Evolutionary conservation across 2,888 invertebrate genomes (phyloP).

Genomic region (Amitus sp.): DNA sequence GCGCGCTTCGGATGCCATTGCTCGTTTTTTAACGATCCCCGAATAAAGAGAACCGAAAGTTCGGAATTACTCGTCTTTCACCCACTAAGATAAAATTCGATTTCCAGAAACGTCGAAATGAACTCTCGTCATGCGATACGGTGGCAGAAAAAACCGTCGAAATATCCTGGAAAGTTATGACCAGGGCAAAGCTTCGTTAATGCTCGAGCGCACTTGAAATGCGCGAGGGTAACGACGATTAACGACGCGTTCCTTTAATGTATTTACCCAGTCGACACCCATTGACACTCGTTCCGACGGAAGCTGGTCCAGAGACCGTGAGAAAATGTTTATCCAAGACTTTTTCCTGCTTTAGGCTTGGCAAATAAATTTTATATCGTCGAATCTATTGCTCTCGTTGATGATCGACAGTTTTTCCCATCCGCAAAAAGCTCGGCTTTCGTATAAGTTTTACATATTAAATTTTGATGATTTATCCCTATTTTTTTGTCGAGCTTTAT

Average conservation of each 20-base stretch:
- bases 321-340: too few species aligned
- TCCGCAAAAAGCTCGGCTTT: too few species aligned
- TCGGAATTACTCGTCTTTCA: too few species aligned
- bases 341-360: too few species aligned
- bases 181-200: not conserved
- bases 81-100: too few species aligned
- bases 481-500: too few species aligned
- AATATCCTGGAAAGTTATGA: not conserved
- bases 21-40: not conserved
- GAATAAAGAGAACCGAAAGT: not conserved
- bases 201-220: not conserved
- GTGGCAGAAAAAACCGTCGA: not conserved
- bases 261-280: slow-evolving; percentile 55
- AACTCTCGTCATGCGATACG: not conserved
- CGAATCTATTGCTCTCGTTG: too few species aligned
- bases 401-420: too few species aligned
- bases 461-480: too few species aligned
- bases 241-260: slow-evolving; percentile 48
- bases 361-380: too few species aligned
- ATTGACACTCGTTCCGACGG: slow-evolving; percentile 50
- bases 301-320: not conserved
- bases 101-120: too few species aligned
- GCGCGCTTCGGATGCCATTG: not conserved
- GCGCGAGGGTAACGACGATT: slow-evolving; percentile 21
- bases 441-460: too few species aligned